A percentile compares a stretch with the other conserved stretches of the same genome.
Evolutionary conservation across 2,797 vertebrate genomes (phyloP).

Genomic region (Pipistrellus pipistrellus): DNA sequence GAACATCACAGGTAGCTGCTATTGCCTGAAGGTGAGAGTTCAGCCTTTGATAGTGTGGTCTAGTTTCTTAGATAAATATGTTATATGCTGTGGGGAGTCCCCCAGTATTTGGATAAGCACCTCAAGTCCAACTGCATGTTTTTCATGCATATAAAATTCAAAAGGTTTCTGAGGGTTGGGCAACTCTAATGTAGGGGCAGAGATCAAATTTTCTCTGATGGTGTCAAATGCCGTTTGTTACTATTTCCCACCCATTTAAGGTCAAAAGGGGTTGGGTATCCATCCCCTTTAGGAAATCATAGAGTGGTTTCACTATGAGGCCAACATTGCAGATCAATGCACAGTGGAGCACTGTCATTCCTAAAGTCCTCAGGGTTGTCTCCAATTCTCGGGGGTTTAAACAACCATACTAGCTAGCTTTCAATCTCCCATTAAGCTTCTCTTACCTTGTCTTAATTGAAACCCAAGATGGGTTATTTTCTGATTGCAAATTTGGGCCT

Average conservation of each 20-base stretch:
- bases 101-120: not conserved
- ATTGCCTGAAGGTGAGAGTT: not conserved
- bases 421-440: not conserved
- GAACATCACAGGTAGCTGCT: not conserved
- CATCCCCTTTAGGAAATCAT: not conserved
- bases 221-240: not conserved
- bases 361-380: not conserved
- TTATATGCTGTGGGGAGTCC: not conserved
- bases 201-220: not conserved
- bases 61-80: not conserved
- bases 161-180: not conserved
- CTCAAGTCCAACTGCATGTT: not conserved
- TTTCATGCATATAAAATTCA: not conserved
- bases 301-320: not conserved
- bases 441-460: not conserved
- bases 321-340: not conserved
- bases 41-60: not conserved
- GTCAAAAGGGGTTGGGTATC: not conserved
- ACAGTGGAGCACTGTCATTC: not conserved
- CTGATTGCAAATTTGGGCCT: not conserved
- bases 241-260: not conserved
- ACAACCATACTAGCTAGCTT: not conserved
- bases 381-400: not conserved
- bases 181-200: not conserved
- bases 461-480: not conserved